Evolutionary conservation across 1,140 invertebrate genomes (phyloP).

Genomic region (Saccostrea echinata): DNA sequence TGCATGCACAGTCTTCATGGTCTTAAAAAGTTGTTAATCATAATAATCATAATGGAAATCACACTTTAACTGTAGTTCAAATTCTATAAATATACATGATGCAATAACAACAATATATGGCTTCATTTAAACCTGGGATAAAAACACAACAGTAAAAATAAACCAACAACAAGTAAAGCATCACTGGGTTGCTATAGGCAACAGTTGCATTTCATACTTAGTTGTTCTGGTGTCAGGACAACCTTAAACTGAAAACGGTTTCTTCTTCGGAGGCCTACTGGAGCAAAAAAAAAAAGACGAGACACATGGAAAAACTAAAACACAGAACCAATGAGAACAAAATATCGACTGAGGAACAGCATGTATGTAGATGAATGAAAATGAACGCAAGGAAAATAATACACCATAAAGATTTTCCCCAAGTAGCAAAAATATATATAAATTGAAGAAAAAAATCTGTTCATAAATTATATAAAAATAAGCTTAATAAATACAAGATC

Average conservation of each 20-base stretch:
- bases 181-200: slow-evolving; percentile 4
- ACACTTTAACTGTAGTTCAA: neutral
- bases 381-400: neutral
- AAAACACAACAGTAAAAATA: slow-evolving; percentile 28
- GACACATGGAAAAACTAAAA: slow-evolving; percentile 57
- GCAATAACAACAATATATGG: slow-evolving; percentile 17
- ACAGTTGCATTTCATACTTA: slow-evolving; percentile 61
- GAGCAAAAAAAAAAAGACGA: slow-evolving; percentile 57
- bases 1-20: neutral
- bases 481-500: no score
- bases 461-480: neutral
- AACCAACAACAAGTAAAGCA: slow-evolving; percentile 18
- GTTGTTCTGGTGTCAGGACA: slow-evolving; percentile 50
- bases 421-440: neutral
- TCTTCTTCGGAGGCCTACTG: slow-evolving; percentile 76
- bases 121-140: neutral
- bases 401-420: neutral
- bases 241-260: slow-evolving; percentile 75
- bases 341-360: neutral
- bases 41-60: slow-evolving; percentile 7
- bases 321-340: neutral
- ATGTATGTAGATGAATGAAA: neutral
- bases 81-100: slow-evolving; percentile 35
- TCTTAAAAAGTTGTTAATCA: neutral
- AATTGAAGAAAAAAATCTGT: neutral